phyloP scores from a whole-genome alignment of 2,888 invertebrate genomes.

The Eupithecia vulgata region DNA sequence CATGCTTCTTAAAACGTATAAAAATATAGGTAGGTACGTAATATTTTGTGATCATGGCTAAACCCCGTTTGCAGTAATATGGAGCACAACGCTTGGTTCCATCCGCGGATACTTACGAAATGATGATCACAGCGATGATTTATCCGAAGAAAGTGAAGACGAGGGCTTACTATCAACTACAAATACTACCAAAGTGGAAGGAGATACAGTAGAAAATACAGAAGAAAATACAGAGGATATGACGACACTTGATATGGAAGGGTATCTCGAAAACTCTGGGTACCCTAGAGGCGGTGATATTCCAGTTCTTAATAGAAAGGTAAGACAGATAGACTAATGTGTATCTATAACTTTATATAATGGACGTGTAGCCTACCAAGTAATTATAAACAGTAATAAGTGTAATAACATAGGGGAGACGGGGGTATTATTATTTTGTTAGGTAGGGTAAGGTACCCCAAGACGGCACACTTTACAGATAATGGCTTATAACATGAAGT shows the following conservation, averaged over 20 bases:
- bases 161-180: not conserved
- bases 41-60: not conserved
- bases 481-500: no score
- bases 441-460: no score
- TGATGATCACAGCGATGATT: not conserved
- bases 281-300: constrained; percentile 61
- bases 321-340: constrained; percentile 33
- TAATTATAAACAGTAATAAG: no score
- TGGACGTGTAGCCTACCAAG: no score
- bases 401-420: no score
- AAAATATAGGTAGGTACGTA: not conserved
- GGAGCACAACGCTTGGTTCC: not conserved
- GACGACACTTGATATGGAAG: not conserved
- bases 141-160: not conserved
- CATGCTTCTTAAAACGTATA: no score
- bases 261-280: constrained; percentile 28
- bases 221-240: constrained; percentile 9
- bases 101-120: not conserved
- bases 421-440: no score
- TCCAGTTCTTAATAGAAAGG: constrained; percentile 71
- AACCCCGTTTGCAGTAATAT: not conserved
- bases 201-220: not conserved
- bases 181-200: not conserved
- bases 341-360: no score
- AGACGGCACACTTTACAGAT: no score